Percentiles rank a stretch among this genome's conserved stretches.
Conservation (phyloP, 1,140 invertebrate species). For the Notospermus geniculatus region DNA sequence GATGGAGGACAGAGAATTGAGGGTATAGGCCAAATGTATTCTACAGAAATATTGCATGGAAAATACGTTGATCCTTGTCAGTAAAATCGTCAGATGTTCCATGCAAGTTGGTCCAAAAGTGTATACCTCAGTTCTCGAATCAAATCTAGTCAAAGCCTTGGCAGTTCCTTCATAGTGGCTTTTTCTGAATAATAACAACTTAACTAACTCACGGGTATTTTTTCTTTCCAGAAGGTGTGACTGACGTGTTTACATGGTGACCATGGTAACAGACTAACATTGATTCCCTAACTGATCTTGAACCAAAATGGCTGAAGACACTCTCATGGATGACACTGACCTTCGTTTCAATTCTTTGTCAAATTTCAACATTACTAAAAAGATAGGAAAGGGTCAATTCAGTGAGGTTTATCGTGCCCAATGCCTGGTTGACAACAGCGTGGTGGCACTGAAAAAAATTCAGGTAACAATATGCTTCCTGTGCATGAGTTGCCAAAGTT, state of each 20-base stretch:
- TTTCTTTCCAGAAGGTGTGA: no score
- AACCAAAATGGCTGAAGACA: no score
- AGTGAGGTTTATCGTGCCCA: constrained; percentile 64
- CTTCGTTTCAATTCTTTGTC: constrained; percentile 34
- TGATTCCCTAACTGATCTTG: background rate
- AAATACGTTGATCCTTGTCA: no score
- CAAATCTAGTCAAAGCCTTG: no score
- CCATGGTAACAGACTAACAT: background rate
- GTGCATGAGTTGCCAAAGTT: no score
- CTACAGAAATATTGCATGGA: no score
- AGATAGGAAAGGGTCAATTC: constrained; percentile 69
- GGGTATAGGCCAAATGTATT: no score
- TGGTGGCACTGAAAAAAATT: constrained; percentile 68
- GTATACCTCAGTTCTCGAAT: no score
- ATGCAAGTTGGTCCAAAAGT: background rate
- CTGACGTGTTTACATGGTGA: no score
- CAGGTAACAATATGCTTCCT: constrained; percentile 48
- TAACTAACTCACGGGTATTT: no score
- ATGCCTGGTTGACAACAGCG: constrained; percentile 51
- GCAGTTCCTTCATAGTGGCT: no score
- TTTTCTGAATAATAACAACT: no score
- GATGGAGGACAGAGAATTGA: background rate
- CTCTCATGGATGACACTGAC: background rate
- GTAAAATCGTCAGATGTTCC: background rate
- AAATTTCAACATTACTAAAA: constrained; percentile 63